These are phyloP conservation scores for Eumerus sabulonum DNA, from an alignment of 2,888 invertebrate species.

Conservation along the genomic window DNA sequence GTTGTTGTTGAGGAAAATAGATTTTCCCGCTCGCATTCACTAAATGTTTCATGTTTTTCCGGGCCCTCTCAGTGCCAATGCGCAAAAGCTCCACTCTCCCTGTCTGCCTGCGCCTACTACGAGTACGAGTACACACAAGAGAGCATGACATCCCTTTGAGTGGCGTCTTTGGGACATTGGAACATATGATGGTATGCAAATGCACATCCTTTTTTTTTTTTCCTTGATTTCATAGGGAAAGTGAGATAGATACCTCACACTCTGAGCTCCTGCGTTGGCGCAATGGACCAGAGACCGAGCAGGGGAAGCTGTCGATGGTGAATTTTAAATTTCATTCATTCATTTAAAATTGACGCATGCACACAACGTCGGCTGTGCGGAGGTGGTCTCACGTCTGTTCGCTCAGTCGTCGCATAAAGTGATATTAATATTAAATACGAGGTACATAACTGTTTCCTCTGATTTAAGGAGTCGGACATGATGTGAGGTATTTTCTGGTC, in stretches of 20 bases:
- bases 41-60: constrained; percentile 36
- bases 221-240: constrained; percentile 26
- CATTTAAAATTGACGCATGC: constrained; percentile 65
- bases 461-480: constrained; percentile 7
- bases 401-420: constrained; percentile 53
- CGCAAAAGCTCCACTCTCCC: constrained; percentile 63
- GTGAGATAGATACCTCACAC: constrained; percentile 18
- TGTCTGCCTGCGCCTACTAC: constrained; percentile 29
- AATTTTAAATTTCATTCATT: constrained; percentile 69
- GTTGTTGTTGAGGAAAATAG: constrained; percentile 42
- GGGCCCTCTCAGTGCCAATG: constrained; percentile 52
- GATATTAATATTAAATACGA: constrained; percentile 49
- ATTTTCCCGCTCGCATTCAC: constrained; percentile 64
- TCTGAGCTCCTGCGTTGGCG: constrained; percentile 49
- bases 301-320: constrained; percentile 64
- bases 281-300: constrained; percentile 40
- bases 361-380: constrained; percentile 16
- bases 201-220: constrained; percentile 54
- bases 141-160: constrained; percentile 47
- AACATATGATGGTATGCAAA: constrained; percentile 66
- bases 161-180: constrained; percentile 34
- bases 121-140: constrained; percentile 1
- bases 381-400: constrained; percentile 24
- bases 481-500: neutral
- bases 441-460: constrained; percentile 25